Conservation (phyloP, 1,140 invertebrate genomes). For the Magallana angulata region DNA sequence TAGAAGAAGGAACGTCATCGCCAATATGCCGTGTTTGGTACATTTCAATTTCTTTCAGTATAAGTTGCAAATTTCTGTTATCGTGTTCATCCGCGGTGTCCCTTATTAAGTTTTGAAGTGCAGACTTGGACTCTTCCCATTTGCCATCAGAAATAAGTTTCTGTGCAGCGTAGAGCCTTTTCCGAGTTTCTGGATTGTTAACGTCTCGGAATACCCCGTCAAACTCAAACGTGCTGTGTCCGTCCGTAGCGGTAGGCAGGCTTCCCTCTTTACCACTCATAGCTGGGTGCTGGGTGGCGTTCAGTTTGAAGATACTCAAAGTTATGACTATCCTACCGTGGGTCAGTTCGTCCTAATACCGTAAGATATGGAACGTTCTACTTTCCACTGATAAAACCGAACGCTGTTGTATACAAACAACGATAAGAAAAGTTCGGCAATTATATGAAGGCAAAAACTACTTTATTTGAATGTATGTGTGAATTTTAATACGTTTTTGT, state of each 20-base stretch:
- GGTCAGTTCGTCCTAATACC: not conserved
- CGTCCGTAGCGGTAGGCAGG: slow-evolving; percentile 58
- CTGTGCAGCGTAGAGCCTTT: slow-evolving; percentile 59
- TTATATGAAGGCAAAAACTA: too few species aligned
- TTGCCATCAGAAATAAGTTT: slow-evolving; percentile 56
- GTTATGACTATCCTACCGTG: not conserved
- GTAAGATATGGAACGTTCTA: slow-evolving; percentile 15
- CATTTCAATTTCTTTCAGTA: slow-evolving; percentile 60
- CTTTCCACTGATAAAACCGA: slow-evolving; percentile 18
- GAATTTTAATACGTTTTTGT: too few species aligned
- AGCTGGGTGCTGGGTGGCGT: too few species aligned
- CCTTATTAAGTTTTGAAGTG: slow-evolving; percentile 47
- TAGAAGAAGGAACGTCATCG: slow-evolving; percentile 13
- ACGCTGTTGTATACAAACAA: not conserved
- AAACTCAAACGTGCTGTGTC: slow-evolving; percentile 61
- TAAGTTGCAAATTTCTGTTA: slow-evolving; percentile 55
- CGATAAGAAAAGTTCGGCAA: too few species aligned
- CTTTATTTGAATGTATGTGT: too few species aligned
- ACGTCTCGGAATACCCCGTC: slow-evolving; percentile 67
- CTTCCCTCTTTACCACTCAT: slow-evolving; percentile 53
- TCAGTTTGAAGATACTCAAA: not conserved
- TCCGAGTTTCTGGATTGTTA: slow-evolving; percentile 54
- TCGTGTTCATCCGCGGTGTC: slow-evolving; percentile 58
- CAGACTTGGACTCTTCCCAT: slow-evolving; percentile 56
- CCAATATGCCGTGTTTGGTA: slow-evolving; percentile 58